Base-by-base conservation (phyloP, 2,888 invertebrate species). In the Heliconius hortense region DNA sequence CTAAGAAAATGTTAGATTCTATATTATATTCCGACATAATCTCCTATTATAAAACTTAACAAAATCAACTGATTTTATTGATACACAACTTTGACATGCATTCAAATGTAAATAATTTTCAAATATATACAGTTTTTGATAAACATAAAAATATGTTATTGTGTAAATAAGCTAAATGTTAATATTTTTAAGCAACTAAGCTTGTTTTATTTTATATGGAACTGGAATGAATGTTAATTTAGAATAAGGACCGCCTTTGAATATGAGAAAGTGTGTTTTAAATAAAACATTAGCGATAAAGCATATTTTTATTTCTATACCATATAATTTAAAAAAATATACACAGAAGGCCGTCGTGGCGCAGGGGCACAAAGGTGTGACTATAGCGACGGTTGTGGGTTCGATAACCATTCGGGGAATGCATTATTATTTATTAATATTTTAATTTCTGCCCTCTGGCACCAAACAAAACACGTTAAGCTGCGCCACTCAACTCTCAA, bases 231-330 rank as follows among this genome's bases (percentile, higher is more conserved):
- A 64, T 66, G 74, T 74, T 74, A 74, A 71, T 74, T 48, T 73
- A 64, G 64, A 66, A 66, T 81, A 80, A 79, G 48, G 76, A 79
- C 79, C 79, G 76, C 80, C 79, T 80, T 72, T 76, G 75, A 75
- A 64, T 73, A 72, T 31, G 67, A 70, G 59, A 74, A 59, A 53
- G 71, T 76, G 74, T 77, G 74, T 73, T 75, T 75, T 73, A 76
- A 79, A 78, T 75, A 79, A 73, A 77, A 60, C 73, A 56, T 63
- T 77, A 26, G 26, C 4, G 7, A 60, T 43, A 43, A 59, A 71
- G 7, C 26, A 43, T 24, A 1, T 62, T 71, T 43, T 71, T 60
- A 18, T 62, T 71, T 62, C 13, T 21, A 10, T n/a, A 59, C 4
- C 10, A 39, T 11, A 26, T 24, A n/a, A 56, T 8, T n/a, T 56